phyloP scores from a whole-genome alignment of 2,888 invertebrate species.

The Coleophora deauratella region DNA sequence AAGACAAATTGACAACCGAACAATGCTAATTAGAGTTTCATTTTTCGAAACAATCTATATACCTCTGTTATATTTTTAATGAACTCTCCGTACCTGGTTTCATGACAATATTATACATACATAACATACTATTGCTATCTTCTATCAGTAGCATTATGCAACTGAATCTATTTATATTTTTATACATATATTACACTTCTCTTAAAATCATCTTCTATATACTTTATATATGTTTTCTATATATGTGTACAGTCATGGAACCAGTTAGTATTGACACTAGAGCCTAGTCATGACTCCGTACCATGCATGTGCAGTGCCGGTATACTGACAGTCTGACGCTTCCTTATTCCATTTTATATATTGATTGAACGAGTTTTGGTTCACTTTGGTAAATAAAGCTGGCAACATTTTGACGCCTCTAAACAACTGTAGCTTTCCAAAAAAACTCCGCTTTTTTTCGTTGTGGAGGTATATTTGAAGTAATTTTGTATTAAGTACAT shows the following conservation, averaged over 20 bases:
- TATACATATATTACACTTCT: constrained; percentile 15
- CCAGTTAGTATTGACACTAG: constrained; percentile 42
- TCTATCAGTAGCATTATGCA: constrained; percentile 8
- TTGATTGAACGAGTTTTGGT: not conserved
- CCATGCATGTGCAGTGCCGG: constrained; percentile 54
- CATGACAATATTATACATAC: constrained; percentile 39
- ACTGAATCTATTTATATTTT: constrained; percentile 9
- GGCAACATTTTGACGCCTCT: too few relatives aligned
- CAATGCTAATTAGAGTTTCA: constrained; percentile 40
- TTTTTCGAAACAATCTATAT: constrained; percentile 41
- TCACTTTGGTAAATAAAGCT: too few relatives aligned
- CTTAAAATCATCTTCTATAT: constrained; percentile 15
- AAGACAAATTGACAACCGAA: constrained; percentile 52
- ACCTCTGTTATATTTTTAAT: constrained; percentile 35
- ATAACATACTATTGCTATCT: constrained; percentile 9
- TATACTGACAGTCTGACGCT: constrained; percentile 55
- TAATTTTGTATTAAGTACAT: too few relatives aligned
- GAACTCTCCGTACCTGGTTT: constrained; percentile 49
- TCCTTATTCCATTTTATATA: constrained; percentile 22
- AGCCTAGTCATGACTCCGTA: constrained; percentile 28
- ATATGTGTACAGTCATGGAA: constrained; percentile 43
- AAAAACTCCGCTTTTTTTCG: too few relatives aligned
- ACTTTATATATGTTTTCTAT: constrained; percentile 9
- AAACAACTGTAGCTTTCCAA: too few relatives aligned
- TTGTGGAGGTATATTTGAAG: too few relatives aligned